phyloP scores from a whole-genome alignment of 2,888 invertebrate genomes.

The Tiliacea citrago region DNA sequence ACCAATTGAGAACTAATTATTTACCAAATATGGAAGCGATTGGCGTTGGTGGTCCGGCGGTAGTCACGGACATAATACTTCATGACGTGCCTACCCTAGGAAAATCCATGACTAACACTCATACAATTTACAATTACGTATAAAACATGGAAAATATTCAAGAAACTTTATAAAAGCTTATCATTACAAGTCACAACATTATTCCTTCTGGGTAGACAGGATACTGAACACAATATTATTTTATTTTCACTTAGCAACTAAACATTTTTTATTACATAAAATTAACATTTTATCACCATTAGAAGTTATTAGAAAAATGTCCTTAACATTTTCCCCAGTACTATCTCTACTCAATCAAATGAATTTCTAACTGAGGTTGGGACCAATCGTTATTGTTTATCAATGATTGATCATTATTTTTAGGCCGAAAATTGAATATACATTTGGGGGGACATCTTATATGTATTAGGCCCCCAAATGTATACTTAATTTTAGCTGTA shows the following conservation, averaged over 20 bases:
- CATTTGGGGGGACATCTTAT: no score
- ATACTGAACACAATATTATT: slow-evolving; percentile 31
- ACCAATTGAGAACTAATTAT: no score
- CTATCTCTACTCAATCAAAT: slow-evolving; percentile 1
- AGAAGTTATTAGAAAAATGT: slow-evolving; percentile 13
- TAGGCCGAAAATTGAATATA: no score
- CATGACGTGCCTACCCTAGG: slow-evolving; percentile 24
- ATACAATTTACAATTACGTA: slow-evolving; percentile 31
- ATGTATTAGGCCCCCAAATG: neutral
- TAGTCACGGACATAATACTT: no score
- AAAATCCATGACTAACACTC: slow-evolving; percentile 15
- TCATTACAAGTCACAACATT: neutral
- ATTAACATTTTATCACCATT: slow-evolving; percentile 44
- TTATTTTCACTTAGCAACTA: slow-evolving; percentile 36
- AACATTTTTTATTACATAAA: slow-evolving; percentile 46
- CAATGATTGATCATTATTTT: neutral
- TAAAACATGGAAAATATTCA: slow-evolving; percentile 32
- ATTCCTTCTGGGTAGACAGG: slow-evolving; percentile 7
- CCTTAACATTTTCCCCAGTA: neutral
- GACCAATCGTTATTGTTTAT: neutral
- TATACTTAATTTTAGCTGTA: neutral
- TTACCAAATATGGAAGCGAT: no score
- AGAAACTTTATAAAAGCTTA: slow-evolving; percentile 28
- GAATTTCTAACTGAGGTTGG: neutral
- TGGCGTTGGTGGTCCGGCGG: no score